These are phyloP conservation scores for Nomia melanderi DNA, from an alignment of 1,140 invertebrate genomes.

Conservation along the genomic window DNA sequence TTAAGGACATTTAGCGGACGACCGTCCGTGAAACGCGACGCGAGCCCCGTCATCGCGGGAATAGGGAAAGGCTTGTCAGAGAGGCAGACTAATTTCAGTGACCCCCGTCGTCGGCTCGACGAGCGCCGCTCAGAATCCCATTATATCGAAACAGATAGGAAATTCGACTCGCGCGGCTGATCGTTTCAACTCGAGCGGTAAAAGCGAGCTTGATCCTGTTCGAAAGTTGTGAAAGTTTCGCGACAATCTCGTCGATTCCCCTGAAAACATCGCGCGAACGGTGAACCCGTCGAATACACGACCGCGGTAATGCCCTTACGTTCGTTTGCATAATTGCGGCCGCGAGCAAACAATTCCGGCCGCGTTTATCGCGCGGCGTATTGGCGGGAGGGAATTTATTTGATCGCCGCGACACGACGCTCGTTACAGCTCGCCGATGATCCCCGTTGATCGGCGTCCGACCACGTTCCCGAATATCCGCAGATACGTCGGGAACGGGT, in stretches of 20 bases:
- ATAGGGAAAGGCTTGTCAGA: not conserved
- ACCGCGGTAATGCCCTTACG: not conserved
- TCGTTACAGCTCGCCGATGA: not conserved
- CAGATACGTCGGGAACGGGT: not conserved
- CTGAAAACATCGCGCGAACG: constrained; percentile 3
- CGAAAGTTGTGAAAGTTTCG: not conserved
- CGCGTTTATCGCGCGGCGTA: not conserved
- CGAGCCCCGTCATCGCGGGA: constrained; percentile 22
- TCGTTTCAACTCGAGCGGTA: constrained; percentile 5
- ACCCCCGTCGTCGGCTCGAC: not conserved
- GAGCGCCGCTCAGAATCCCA: not conserved
- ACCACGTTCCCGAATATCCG: not conserved
- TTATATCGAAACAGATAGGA: constrained; percentile 4
- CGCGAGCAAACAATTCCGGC: not conserved
- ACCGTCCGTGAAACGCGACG: constrained; percentile 27
- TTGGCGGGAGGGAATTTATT: not conserved
- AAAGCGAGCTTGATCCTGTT: not conserved
- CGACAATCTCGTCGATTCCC: not conserved
- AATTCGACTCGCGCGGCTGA: constrained; percentile 6
- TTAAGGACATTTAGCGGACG: constrained; percentile 46
- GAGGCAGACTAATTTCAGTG: constrained; percentile 16
- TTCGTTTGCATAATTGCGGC: constrained; percentile 26
- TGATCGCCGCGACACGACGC: not conserved
- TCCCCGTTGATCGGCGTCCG: not conserved
- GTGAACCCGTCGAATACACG: not conserved